A percentile compares a stretch with the other conserved stretches of the same genome.
These are phyloP conservation scores for Mesorhabditis spiculigera DNA, from an alignment of 2,888 invertebrate genomes.

Conservation along the genomic window DNA sequence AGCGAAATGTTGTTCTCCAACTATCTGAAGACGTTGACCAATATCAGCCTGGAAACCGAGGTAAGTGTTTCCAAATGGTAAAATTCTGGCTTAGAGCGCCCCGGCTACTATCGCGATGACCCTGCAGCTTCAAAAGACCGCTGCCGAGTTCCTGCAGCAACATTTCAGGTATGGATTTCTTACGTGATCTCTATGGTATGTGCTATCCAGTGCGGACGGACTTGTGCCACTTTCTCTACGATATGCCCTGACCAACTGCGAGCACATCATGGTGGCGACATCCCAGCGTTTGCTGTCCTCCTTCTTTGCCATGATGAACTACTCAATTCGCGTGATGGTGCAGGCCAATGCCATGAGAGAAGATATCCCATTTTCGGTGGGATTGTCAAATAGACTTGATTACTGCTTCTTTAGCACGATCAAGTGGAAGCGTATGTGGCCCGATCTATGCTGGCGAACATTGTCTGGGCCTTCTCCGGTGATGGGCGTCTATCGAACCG, in stretches of 20 bases:
- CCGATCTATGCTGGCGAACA: conserved; percentile 84
- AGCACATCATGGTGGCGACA: conserved; percentile 98
- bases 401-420: conserved; percentile 69
- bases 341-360: conserved; percentile 87
- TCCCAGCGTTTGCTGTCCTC: conserved; percentile 89
- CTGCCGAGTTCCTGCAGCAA: conserved; percentile 78
- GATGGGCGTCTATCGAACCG: conserved; percentile 94
- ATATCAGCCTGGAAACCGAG: conserved; percentile 47
- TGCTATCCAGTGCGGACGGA: conserved; percentile 70
- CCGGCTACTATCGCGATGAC: conserved; percentile 20
- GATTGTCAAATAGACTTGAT: neutral
- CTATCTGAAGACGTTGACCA: conserved; percentile 75
- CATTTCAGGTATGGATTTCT: conserved; percentile 67
- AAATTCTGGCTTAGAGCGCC: conserved; percentile 8
- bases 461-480: conserved; percentile 96
- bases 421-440: conserved; percentile 89
- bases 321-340: conserved; percentile 78
- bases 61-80: conserved; percentile 22
- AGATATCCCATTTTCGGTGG: conserved; percentile 79
- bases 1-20: conserved; percentile 99
- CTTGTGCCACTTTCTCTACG: conserved; percentile 87
- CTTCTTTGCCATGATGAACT: conserved; percentile 94
- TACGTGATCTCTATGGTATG: neutral
- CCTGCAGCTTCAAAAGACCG: conserved; percentile 70
- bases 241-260: conserved; percentile 79